phyloP scores from a whole-genome alignment of 2,113 vertebrate species.

The Brachyistius frenatus region DNA sequence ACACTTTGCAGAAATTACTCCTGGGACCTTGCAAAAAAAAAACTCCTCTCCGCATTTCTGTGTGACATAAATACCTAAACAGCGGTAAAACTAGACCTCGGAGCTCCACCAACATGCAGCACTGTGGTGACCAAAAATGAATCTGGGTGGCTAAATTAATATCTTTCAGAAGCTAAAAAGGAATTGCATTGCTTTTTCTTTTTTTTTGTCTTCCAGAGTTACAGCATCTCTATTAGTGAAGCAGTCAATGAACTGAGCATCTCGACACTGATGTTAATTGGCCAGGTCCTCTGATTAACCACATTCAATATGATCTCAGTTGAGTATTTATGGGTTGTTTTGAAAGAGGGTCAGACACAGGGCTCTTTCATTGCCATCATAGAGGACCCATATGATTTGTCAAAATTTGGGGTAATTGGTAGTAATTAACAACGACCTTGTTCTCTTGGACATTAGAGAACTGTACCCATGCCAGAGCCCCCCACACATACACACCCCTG shows the following conservation, averaged over 20 bases:
- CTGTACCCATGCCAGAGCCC: constrained; percentile 38
- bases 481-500: not conserved
- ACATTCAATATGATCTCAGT: constrained; percentile 40
- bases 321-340: constrained; percentile 33
- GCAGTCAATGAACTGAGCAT: constrained; percentile 10
- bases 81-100: constrained; percentile 16
- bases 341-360: constrained; percentile 44
- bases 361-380: constrained; percentile 35
- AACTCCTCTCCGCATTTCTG: constrained; percentile 44
- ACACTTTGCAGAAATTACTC: constrained; percentile 59
- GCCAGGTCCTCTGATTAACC: constrained; percentile 28
- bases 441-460: constrained; percentile 58
- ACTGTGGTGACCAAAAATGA: not conserved
- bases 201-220: not conserved
- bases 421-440: constrained; percentile 71
- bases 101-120: constrained; percentile 11
- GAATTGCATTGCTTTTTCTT: not conserved
- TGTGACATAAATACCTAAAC: constrained; percentile 58
- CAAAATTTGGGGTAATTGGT: constrained; percentile 68
- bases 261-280: constrained; percentile 37
- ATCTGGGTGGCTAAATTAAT: not conserved
- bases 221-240: constrained; percentile 17
- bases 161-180: not conserved
- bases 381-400: constrained; percentile 56
- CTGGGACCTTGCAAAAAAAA: constrained; percentile 44